Evolutionary conservation across 1,140 invertebrate genomes (phyloP).

Genomic region (Pseudomyrmex flavicornis): DNA sequence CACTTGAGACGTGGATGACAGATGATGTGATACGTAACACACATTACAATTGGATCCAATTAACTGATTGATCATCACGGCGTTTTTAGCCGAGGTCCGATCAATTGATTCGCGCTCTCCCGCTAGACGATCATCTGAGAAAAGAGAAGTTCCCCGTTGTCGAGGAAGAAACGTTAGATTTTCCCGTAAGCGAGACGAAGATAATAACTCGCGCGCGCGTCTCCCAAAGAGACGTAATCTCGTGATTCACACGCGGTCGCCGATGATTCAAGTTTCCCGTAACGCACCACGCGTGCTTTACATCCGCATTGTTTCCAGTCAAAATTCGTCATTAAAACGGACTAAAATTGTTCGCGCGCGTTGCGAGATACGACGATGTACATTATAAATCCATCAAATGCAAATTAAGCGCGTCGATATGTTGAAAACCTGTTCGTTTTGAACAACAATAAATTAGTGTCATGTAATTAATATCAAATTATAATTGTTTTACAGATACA

Average conservation of each 20-base stretch:
- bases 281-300: slow-evolving; percentile 46
- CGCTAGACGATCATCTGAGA: neutral
- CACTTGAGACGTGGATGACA: neutral
- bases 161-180: neutral
- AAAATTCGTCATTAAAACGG: neutral
- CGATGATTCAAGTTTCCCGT: slow-evolving; percentile 73
- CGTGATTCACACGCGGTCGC: slow-evolving; percentile 65
- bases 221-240: slow-evolving; percentile 48
- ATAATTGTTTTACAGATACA: too few species aligned
- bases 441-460: too few species aligned
- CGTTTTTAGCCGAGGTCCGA: neutral
- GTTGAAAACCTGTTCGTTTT: too few species aligned
- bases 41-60: neutral
- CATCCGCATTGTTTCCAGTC: slow-evolving; percentile 40
- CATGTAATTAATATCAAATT: too few species aligned
- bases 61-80: slow-evolving; percentile 30
- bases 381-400: too few species aligned
- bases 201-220: neutral
- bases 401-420: too few species aligned
- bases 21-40: too few species aligned
- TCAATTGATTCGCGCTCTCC: neutral
- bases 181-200: slow-evolving; percentile 8
- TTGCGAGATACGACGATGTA: too few species aligned
- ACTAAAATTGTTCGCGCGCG: too few species aligned
- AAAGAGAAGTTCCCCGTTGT: neutral